Evolutionary conservation across 2,113 vertebrate genomes (phyloP).

Genomic region (Herpetotheres cachinnans): DNA sequence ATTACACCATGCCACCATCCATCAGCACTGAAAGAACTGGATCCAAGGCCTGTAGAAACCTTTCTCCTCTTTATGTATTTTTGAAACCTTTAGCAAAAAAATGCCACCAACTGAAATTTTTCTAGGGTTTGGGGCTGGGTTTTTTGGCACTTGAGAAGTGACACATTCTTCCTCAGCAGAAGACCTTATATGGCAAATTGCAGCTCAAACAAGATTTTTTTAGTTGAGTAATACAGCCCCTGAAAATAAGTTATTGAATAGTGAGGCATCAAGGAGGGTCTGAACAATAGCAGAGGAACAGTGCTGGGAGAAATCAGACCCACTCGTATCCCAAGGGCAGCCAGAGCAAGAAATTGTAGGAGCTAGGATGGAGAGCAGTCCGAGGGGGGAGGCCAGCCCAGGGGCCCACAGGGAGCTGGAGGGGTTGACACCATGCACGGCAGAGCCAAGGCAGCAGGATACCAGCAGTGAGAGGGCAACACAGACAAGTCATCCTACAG

Average conservation of each 20-base stretch:
- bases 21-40: not conserved
- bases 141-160: not conserved
- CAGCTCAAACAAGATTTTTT: not conserved
- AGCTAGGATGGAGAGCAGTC: not conserved
- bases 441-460: not conserved
- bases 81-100: not conserved
- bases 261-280: not conserved
- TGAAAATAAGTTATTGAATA: not conserved
- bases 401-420: not conserved
- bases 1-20: not conserved
- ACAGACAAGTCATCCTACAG: not conserved
- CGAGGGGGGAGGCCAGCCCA: not conserved
- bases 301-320: not conserved
- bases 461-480: not conserved
- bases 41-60: not conserved
- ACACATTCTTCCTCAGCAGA: not conserved
- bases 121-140: not conserved
- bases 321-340: not conserved
- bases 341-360: not conserved
- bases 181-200: not conserved
- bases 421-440: not conserved
- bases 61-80: not conserved
- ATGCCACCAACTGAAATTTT: not conserved
- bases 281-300: not conserved
- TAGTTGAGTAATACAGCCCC: not conserved